These are phyloP conservation scores for Nesogale talazaci DNA, from an alignment of 2,113 vertebrate genomes.

Conservation along the genomic window DNA sequence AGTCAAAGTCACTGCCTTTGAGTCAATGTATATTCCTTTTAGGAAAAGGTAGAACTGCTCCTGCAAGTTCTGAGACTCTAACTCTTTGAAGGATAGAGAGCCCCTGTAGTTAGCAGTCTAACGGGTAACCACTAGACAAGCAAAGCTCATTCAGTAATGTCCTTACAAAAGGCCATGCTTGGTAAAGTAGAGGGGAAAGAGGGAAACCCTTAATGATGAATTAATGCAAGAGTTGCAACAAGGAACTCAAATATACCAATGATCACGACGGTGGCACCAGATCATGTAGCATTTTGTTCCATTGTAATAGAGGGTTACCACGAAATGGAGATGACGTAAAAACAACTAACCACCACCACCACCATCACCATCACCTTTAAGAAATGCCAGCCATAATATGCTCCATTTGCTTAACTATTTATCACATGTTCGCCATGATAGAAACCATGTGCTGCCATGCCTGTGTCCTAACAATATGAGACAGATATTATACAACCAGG, in stretches of 20 bases:
- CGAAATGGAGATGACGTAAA: background rate
- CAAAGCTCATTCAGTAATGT: too few species aligned
- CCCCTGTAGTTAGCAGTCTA: too few species aligned
- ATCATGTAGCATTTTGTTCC: background rate
- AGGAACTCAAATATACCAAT: background rate
- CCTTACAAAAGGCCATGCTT: too few species aligned
- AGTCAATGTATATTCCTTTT: too few species aligned
- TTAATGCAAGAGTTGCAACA: background rate
- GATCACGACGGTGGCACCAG: background rate
- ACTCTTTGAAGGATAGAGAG: too few species aligned
- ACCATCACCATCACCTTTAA: background rate
- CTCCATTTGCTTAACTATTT: slow-evolving; percentile 2
- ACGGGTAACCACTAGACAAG: too few species aligned
- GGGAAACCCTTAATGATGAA: too few species aligned
- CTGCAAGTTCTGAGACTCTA: too few species aligned
- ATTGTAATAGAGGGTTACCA: background rate
- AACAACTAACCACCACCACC: background rate
- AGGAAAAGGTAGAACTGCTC: too few species aligned
- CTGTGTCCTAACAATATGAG: background rate
- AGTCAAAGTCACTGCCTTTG: too few species aligned
- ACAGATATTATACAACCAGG: background rate
- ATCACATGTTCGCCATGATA: background rate
- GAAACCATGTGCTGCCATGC: too few species aligned
- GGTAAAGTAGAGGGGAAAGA: too few species aligned
- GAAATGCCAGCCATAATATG: background rate